Evolutionary conservation across 2,888 invertebrate species (phyloP).

Genomic region (Erebia epiphron): DNA sequence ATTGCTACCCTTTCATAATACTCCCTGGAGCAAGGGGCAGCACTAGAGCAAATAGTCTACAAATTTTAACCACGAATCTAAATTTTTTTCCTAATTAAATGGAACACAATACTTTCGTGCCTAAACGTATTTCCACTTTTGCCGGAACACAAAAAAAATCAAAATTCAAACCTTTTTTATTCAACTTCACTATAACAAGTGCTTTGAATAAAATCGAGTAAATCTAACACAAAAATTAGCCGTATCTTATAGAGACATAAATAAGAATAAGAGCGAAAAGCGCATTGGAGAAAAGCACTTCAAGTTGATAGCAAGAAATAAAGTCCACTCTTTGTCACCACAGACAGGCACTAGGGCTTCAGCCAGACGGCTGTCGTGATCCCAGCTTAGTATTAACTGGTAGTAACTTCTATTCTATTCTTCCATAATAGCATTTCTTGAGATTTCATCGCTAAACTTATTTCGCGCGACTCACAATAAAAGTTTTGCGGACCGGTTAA

Average conservation of each 20-base stretch:
- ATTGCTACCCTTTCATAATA: no score
- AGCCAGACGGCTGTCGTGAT: background rate
- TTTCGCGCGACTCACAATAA: slow-evolving; percentile 8
- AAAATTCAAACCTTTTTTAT: no score
- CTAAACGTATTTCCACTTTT: no score
- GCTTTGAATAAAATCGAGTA: no score
- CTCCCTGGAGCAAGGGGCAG: no score
- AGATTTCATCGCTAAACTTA: slow-evolving; percentile 3
- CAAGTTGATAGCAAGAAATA: slow-evolving; percentile 6
- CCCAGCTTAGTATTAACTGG: background rate
- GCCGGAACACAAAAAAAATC: no score
- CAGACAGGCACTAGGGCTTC: slow-evolving; percentile 6
- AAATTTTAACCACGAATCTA: no score
- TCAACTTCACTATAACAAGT: no score
- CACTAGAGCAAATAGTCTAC: no score
- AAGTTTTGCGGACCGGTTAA: slow-evolving; percentile 7
- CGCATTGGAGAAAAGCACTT: background rate
- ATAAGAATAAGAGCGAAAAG: background rate
- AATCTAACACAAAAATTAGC: background rate
- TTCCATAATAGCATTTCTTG: background rate
- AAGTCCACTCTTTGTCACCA: background rate
- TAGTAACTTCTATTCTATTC: slow-evolving; percentile 1
- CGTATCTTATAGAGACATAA: background rate
- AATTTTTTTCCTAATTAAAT: no score
- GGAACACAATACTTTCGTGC: no score